Percentiles rank a stretch among this genome's conserved stretches.
These are phyloP conservation scores for Dinocampus coccinellae DNA, from an alignment of 2,888 invertebrate species.

Conservation along the genomic window DNA sequence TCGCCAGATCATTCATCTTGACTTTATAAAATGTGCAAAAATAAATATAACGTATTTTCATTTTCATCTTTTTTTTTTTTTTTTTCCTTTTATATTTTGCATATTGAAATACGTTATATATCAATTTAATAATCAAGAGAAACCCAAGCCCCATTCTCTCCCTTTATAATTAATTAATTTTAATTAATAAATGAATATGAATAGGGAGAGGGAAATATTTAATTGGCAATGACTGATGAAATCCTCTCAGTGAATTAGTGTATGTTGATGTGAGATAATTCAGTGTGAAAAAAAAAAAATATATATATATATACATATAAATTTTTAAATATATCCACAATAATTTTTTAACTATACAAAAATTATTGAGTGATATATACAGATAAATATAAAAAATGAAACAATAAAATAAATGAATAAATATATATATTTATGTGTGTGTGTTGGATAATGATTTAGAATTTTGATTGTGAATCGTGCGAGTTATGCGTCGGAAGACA, in stretches of 20 bases:
- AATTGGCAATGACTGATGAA: neutral
- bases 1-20: neutral
- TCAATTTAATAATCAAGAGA: neutral
- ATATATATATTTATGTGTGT: neutral
- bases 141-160: neutral
- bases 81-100: neutral
- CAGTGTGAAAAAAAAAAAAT: neutral
- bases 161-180: neutral
- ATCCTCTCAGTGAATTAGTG: neutral
- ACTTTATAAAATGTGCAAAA: neutral
- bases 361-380: neutral
- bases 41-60: neutral
- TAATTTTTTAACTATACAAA: neutral
- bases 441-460: conserved; percentile 1
- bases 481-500: neutral
- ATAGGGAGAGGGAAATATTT: no score
- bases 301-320: neutral
- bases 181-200: neutral
- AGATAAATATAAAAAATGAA: neutral
- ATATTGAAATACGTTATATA: neutral
- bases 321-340: neutral
- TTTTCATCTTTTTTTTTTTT: neutral
- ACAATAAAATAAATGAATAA: conserved; percentile 3
- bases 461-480: neutral
- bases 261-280: neutral